These are phyloP conservation scores for Zoanthus gigantus DNA, from an alignment of 92 coral and sea anemone genomes.

Conservation along the genomic window DNA sequence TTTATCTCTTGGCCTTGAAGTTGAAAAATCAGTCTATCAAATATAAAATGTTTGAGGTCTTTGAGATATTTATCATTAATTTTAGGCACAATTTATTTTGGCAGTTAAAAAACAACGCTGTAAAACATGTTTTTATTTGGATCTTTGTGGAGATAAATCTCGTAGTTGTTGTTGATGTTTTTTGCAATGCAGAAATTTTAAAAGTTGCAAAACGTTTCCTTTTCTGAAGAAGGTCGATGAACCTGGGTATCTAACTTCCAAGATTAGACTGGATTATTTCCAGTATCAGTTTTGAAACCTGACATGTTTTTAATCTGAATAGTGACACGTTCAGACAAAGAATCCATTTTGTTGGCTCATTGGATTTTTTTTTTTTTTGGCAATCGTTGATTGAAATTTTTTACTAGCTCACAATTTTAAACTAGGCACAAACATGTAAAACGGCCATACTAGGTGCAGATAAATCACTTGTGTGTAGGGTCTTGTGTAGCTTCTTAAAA, in stretches of 20 bases:
- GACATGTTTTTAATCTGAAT: not conserved
- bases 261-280: conserved; percentile 1
- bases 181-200: not conserved
- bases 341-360: not conserved
- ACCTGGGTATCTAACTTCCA: not conserved
- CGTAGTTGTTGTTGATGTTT: not conserved
- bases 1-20: not conserved
- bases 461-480: not conserved
- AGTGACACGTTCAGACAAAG: not conserved
- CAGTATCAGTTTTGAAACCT: not conserved
- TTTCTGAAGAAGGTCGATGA: not conserved
- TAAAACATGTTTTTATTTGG: not conserved
- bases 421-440: not conserved
- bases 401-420: not conserved
- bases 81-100: not conserved
- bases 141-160: not conserved
- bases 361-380: no score
- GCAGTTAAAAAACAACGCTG: no score
- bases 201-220: not conserved
- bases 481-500: not conserved
- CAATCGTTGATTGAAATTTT: not conserved
- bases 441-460: not conserved
- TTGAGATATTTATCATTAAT: not conserved
- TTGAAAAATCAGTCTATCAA: not conserved
- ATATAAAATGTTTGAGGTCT: not conserved